phyloP scores from a whole-genome alignment of 2,113 vertebrate genomes.

The Embiotoca jacksoni region DNA sequence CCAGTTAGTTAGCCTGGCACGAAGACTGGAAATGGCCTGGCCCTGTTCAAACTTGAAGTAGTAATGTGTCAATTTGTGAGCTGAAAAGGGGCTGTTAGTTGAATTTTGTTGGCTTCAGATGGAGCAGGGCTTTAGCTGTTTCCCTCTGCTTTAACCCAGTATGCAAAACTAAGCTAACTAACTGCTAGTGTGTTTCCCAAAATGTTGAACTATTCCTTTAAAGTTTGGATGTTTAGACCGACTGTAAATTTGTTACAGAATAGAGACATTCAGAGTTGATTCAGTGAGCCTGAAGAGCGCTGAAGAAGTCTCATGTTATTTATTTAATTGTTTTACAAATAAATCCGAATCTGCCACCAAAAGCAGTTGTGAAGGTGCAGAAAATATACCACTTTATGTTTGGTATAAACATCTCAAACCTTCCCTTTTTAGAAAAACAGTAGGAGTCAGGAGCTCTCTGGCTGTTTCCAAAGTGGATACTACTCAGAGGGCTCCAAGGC shows the following conservation, averaged over 20 bases:
- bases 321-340: not conserved
- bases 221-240: not conserved
- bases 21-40: too few relatives aligned
- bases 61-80: too few relatives aligned
- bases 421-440: not conserved
- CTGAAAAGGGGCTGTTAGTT: too few relatives aligned
- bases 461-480: constrained; percentile 31
- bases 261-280: not conserved
- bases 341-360: not conserved
- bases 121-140: not conserved
- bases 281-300: too few relatives aligned
- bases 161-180: too few relatives aligned
- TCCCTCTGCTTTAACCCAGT: too few relatives aligned
- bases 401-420: not conserved
- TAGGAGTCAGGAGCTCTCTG: constrained; percentile 38
- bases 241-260: not conserved
- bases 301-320: not conserved
- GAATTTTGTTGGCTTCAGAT: not conserved
- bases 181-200: too few relatives aligned
- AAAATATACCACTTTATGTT: not conserved
- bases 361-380: too few relatives aligned
- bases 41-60: too few relatives aligned
- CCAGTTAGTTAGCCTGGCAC: too few relatives aligned
- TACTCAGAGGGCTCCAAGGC: constrained; percentile 40
- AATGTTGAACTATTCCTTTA: not conserved